Percentiles rank a stretch among this genome's conserved stretches.
Evolutionary conservation across 2,888 invertebrate species (phyloP).

Genomic region (Rhodophaea formosa): DNA sequence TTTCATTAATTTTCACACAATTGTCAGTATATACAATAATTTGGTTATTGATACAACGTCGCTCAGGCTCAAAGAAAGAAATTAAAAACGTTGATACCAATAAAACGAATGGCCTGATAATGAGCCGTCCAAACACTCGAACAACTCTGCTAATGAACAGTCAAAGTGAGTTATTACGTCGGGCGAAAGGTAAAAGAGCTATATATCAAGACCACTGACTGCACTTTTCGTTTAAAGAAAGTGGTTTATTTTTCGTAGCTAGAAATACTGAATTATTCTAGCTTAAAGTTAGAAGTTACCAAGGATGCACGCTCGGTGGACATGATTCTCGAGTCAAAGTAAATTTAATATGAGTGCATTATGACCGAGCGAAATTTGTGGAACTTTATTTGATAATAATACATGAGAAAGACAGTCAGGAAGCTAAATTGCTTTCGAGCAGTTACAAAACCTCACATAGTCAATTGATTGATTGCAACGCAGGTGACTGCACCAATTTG

Average conservation of each 20-base stretch:
- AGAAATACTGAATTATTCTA: not conserved
- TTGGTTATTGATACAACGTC: not conserved
- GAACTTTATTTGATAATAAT: not conserved
- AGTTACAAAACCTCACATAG: too few relatives aligned
- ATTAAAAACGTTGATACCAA: slow-evolving; percentile 4
- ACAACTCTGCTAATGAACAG: slow-evolving; percentile 2
- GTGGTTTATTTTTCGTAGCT: not conserved
- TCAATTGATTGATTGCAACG: too few relatives aligned
- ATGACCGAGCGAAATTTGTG: not conserved
- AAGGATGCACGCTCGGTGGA: not conserved
- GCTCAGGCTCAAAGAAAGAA: not conserved
- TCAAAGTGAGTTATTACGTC: not conserved
- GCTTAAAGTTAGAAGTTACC: not conserved
- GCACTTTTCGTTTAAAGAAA: not conserved
- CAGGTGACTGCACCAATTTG: too few relatives aligned
- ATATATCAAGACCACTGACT: not conserved
- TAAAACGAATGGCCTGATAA: slow-evolving; percentile 5
- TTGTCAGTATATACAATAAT: not conserved
- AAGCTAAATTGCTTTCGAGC: too few relatives aligned
- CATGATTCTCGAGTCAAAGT: not conserved
- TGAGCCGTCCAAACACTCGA: not conserved
- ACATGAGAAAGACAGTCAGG: too few relatives aligned
- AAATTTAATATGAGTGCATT: not conserved
- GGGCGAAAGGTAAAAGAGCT: not conserved
- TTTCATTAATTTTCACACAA: not conserved